phyloP scores from a whole-genome alignment of 2,797 vertebrate species.

The Garrulus glandarius region DNA sequence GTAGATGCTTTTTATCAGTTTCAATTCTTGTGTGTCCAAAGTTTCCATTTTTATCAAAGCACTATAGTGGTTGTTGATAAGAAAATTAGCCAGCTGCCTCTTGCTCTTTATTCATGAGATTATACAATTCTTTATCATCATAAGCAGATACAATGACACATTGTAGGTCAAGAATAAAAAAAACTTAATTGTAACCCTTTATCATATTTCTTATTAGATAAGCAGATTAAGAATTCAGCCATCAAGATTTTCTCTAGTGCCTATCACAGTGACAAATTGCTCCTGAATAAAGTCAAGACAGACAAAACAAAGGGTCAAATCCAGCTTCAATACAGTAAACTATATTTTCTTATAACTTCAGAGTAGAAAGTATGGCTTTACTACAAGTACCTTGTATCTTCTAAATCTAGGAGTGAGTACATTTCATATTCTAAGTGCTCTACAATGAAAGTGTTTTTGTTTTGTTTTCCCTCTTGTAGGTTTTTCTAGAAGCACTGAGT shows the following conservation, averaged over 20 bases:
- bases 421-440: background rate
- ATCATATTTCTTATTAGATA: background rate
- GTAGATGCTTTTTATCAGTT: background rate
- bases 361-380: background rate
- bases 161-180: background rate
- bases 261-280: background rate
- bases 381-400: fast-evolving
- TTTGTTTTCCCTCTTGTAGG: background rate
- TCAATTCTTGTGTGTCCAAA: background rate
- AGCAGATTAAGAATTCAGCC: background rate
- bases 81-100: background rate
- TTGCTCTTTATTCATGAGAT: background rate
- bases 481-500: background rate
- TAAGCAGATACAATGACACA: slow-evolving; percentile 2
- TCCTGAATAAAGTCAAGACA: background rate
- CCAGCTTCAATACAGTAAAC: background rate
- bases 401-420: background rate
- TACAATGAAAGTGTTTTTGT: background rate
- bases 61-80: background rate
- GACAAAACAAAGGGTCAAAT: background rate
- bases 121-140: background rate
- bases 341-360: background rate
- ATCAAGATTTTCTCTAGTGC: background rate
- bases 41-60: slow-evolving; percentile 9
- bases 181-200: background rate